phyloP scores from a whole-genome alignment of 1,140 invertebrate genomes.

The Macrocentrus cingulum region DNA sequence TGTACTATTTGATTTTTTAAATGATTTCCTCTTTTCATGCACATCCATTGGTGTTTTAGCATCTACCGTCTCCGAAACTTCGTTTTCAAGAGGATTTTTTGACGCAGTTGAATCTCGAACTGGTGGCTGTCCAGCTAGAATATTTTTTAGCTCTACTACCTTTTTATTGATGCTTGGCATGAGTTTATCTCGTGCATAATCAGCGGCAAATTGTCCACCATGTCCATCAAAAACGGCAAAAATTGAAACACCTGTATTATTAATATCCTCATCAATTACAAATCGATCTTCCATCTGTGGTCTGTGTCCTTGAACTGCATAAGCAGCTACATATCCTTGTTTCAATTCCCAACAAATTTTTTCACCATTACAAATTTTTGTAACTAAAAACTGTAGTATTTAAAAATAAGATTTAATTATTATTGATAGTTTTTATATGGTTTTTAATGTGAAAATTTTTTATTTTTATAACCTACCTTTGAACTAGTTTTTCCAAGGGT shows the following conservation, averaged over 20 bases:
- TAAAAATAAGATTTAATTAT: no score
- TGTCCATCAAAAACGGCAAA: slow-evolving; percentile 95
- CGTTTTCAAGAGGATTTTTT: slow-evolving; percentile 47
- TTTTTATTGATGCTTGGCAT: slow-evolving; percentile 76
- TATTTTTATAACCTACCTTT: no score
- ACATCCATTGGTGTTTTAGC: slow-evolving; percentile 39
- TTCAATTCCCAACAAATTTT: slow-evolving; percentile 78
- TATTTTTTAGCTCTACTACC: slow-evolving; percentile 70
- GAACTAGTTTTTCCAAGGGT: slow-evolving; percentile 64
- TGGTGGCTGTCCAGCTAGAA: slow-evolving; percentile 64
- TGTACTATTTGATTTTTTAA: slow-evolving; percentile 66
- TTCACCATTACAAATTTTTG: slow-evolving; percentile 54
- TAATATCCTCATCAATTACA: slow-evolving; percentile 64
- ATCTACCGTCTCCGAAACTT: slow-evolving; percentile 48
- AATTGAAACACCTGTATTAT: slow-evolving; percentile 67
- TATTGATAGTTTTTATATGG: no score
- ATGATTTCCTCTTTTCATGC: slow-evolving; percentile 65
- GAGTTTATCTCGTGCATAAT: slow-evolving; percentile 82
- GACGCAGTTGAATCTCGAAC: slow-evolving; percentile 45
- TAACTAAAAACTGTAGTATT: slow-evolving; percentile 52
- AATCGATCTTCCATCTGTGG: slow-evolving; percentile 91
- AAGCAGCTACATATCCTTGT: slow-evolving; percentile 75
- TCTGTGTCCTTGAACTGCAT: slow-evolving; percentile 85
- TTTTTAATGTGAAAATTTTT: no score
- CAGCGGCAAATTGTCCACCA: slow-evolving; percentile 88